Percentiles rank a stretch among this genome's conserved stretches.
phyloP scores from a whole-genome alignment of 2,888 invertebrate genomes.

The Perizoma flavofasciatum region DNA sequence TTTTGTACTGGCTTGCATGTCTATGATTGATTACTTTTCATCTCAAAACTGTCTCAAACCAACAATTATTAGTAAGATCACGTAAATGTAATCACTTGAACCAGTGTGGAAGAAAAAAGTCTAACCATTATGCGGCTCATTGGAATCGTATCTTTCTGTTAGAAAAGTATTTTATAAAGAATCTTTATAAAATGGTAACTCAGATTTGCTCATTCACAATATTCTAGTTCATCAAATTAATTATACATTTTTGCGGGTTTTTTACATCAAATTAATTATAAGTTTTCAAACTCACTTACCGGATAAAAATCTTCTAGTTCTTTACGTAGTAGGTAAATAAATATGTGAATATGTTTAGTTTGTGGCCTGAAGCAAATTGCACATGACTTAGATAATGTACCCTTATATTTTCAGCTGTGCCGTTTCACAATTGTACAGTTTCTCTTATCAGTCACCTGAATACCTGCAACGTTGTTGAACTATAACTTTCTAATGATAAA shows the following conservation, averaged over 20 bases:
- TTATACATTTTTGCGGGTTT: no score
- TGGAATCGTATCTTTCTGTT: neutral
- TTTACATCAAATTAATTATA: no score
- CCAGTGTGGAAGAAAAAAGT: constrained; percentile 5
- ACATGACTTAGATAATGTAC: neutral
- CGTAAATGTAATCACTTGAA: neutral
- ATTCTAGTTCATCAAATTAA: no score
- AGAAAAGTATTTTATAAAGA: no score
- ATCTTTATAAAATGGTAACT: no score
- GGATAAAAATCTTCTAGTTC: no score
- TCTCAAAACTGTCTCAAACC: constrained; percentile 17
- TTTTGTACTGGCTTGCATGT: constrained; percentile 15
- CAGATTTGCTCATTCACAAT: no score
- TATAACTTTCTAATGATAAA: constrained; percentile 42
- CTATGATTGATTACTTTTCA: constrained; percentile 33
- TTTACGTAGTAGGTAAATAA: no score
- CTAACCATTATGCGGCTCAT: neutral
- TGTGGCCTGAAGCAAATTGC: no score
- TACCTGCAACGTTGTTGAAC: constrained; percentile 35
- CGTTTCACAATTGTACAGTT: constrained; percentile 51
- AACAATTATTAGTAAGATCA: constrained; percentile 9
- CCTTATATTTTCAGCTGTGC: constrained; percentile 16
- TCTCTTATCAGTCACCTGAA: constrained; percentile 53
- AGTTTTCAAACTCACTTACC: no score
- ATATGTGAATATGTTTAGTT: no score